Base-by-base conservation (phyloP, 2,888 invertebrate species). In the Eudasyphora cyanicolor region DNA sequence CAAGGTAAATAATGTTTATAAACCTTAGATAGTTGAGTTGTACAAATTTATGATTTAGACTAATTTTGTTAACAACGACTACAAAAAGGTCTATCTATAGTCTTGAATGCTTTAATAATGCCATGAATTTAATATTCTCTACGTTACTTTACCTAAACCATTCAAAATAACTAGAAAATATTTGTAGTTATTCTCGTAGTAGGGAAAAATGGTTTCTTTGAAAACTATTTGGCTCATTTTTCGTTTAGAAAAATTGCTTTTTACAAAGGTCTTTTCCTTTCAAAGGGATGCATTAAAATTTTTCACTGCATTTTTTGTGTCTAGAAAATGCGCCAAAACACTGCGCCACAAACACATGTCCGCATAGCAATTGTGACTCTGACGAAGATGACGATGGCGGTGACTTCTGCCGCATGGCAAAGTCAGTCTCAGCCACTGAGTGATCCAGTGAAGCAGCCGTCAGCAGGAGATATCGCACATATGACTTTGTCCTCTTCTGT, bases 331-430 rank as follows among this genome's bases (percentile, higher is more conserved):
- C 49, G 19, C 4, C 19, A 49, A 24, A 27, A 45, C 45, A 45
- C 27, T 14, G 57, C 5, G 5, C 24, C 2, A 21, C 24, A 14
- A 14, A 64, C 35, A 38, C 17, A 64, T 64, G 64, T n/a, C 35
- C 62, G 10, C 62, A 60, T 57, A 27, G 14, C 60, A 29, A 29
- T 27, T 6, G 5, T 57, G 27, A 12, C 14, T 17, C 8, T 57
- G 24, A 57, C 7, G 21, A 21, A 29, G 60, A 60, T 29, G 60
- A 27, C 29, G 60, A 60, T 19, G 24, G 5, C 24, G 29, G 1
- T 42, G 67, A 67, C 67, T 67, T 67, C 42, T 67, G 42, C 67
- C 42, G 67, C 42, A 67, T 67, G 12, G 45, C 38, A 38, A 38
- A 45, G 45, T 12, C 38, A 54, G 24, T 2, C 6, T 0, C 38